Base-by-base conservation (phyloP, 2,797 vertebrate species). In the Ctenosaura bakeri region DNA sequence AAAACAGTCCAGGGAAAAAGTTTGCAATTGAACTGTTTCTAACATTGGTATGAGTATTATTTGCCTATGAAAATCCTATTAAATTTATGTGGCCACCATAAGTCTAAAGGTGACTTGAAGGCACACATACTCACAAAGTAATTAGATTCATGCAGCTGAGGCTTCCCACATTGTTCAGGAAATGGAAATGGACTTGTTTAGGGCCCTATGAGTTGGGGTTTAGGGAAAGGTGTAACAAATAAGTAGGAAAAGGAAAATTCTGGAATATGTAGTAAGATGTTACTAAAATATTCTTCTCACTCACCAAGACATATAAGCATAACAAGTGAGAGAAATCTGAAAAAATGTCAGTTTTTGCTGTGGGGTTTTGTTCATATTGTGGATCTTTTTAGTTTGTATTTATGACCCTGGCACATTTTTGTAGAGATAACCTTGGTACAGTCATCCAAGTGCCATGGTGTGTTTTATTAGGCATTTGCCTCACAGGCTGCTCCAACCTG, bases 131-230 rank as follows among this genome's bases (percentile, higher is more conserved):
- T 32, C 66, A 85, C 88, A 93, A 91, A 93, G 52, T 50, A 93
- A 95, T 94, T 84, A 94, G 91, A 93, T 89, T 88, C 89, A 89
- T 86, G 89, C 89, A 85, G 88, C 91, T 78, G 91, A 90, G 79
- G 52, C 73, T 92, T 94, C 84, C 66, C 69, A 86, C 0, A 0
- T 38, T 90, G 91, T 90, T 93, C 91, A 95, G 94, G 12, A 77
- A 94, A 92, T 0, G 0, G 87, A 94, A 95, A 1, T 90, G 92
- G 92, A 88, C 66, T 93, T 89, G 85, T 91, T 92, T 83, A 74
- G 83, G 93, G 14, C 81, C 90, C 86, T 91, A 87, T 26, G 83
- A 59, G 20, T 92, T 46, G 26, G 8, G 16, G 7, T 6, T 42
- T 3, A 64, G 6, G n/a, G 10, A 42, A 13, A 74, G 54, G 13